phyloP scores from a whole-genome alignment of 1,140 invertebrate species.

The Rhagoletis pomonella region DNA sequence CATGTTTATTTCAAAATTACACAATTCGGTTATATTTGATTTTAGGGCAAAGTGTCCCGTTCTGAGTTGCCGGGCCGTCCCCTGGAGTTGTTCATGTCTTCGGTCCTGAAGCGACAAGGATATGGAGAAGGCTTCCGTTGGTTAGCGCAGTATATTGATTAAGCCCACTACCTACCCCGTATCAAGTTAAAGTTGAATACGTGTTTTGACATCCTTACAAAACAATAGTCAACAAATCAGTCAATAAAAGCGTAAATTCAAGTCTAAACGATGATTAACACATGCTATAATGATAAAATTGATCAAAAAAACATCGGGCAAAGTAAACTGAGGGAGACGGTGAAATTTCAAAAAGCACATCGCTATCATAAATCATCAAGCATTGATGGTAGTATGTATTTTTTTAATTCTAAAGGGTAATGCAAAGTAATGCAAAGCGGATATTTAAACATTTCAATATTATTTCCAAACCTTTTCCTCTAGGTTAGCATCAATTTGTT shows the following conservation, averaged over 20 bases:
- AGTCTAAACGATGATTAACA: not conserved
- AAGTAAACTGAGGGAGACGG: not conserved
- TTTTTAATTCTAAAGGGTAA: constrained; percentile 35
- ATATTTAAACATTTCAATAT: constrained; percentile 46
- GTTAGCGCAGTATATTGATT: constrained; percentile 98
- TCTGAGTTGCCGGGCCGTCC: constrained; percentile 94
- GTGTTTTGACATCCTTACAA: constrained; percentile 7
- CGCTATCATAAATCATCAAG: not conserved
- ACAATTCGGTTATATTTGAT: constrained; percentile 56
- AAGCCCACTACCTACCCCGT: constrained; percentile 63
- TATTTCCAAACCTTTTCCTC: constrained; percentile 31
- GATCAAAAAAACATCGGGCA: not conserved
- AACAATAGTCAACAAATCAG: not conserved
- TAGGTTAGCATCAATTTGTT: constrained; percentile 31
- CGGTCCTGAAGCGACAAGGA: constrained; percentile 98
- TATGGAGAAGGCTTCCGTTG: constrained; percentile 99
- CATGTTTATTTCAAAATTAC: not conserved
- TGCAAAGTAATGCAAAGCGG: not conserved
- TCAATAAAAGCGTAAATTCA: constrained; percentile 20
- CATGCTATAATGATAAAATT: not conserved
- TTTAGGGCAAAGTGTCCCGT: constrained; percentile 91
- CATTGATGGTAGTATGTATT: constrained; percentile 19
- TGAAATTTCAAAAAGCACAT: constrained; percentile 20
- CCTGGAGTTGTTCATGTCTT: constrained; percentile 99
- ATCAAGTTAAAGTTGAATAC: constrained; percentile 4